Evolutionary conservation across 1,140 invertebrate species (phyloP), one percentile per base, ranked within the genome.

Genomic region (Bombus consobrinus): DNA sequence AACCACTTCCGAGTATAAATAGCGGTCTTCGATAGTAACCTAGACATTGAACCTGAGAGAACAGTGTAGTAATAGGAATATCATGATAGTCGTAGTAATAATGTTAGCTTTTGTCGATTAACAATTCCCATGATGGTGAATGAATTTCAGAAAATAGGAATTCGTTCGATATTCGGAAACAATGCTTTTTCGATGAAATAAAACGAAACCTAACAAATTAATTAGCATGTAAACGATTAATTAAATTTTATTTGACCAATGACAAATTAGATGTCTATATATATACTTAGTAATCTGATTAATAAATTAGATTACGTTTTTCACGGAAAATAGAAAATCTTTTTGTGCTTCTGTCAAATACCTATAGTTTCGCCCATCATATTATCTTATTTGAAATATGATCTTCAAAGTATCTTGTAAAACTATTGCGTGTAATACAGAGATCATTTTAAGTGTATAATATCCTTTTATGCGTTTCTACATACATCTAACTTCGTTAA

Each of bases 21-120:
- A 84, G 53, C 32, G 10, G 43, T 37, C 64, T 71, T 84, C 82
- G 28, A 78, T 78, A 69, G 34, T 79, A 76, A 43, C 82, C 75
- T 84, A 84, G 76, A 62, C 83, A 84, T 84, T 80, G 83, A 79
- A 72, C 53, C 53, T 84, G 76, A 59, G 12, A 73, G 34, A 81
- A 72, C 32, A 53, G 2, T 72, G 13, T 39, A n/a, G 13, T 41
- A 28, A n/a, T n/a, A 41, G 41, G 22, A 32, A 22, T 53, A 22
- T 73, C 62, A 3, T 8, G 37, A 6, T 78, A 41, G 76, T 41
- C 12, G 4, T 1, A n/a, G 12, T 12, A 59, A 76, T n/a, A 59
- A n/a, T 37, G 18, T 8, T 57, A 2, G 12, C 28, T n/a, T 62
- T 62, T 1, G 28, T 53, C 47, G 9, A 32, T 47, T 22, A 34